A percentile compares a stretch with the other conserved stretches of the same genome.
These are phyloP conservation scores for Latrodectus hesperus DNA, from an alignment of 2,888 invertebrate species.

Conservation along the genomic window DNA sequence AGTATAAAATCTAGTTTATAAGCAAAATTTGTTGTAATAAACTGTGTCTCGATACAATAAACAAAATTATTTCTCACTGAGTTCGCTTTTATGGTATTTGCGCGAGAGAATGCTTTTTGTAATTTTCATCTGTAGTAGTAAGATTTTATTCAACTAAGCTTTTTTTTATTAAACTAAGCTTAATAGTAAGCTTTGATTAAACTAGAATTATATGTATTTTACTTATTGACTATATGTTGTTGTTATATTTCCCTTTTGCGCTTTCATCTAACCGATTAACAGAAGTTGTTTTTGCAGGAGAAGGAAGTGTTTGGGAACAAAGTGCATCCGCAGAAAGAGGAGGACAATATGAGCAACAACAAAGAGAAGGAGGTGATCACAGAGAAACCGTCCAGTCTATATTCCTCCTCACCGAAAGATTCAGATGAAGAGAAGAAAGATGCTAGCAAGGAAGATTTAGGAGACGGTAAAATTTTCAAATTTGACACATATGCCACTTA, in stretches of 20 bases:
- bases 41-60: too few relatives aligned
- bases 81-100: too few relatives aligned
- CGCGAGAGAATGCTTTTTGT: too few relatives aligned
- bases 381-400: slow-evolving; percentile 67
- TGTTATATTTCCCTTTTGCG: slow-evolving; percentile 17
- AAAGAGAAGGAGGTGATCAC: slow-evolving; percentile 64
- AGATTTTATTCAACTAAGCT: too few relatives aligned
- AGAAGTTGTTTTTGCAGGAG: slow-evolving; percentile 69
- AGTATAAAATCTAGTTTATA: too few relatives aligned
- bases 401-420: slow-evolving; percentile 41
- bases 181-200: too few relatives aligned
- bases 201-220: too few relatives aligned
- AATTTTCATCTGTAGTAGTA: too few relatives aligned
- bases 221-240: background rate
- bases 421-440: slow-evolving; percentile 70
- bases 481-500: background rate
- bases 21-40: too few relatives aligned
- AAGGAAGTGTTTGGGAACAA: slow-evolving; percentile 69
- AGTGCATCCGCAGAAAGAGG: slow-evolving; percentile 69
- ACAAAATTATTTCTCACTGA: too few relatives aligned
- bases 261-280: slow-evolving; percentile 69
- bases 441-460: slow-evolving; percentile 69
- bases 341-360: slow-evolving; percentile 67
- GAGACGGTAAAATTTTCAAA: slow-evolving; percentile 55
- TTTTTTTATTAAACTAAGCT: too few relatives aligned